Evolutionary conservation across 1,140 invertebrate species (phyloP).

Genomic region (Saccostrea echinata): DNA sequence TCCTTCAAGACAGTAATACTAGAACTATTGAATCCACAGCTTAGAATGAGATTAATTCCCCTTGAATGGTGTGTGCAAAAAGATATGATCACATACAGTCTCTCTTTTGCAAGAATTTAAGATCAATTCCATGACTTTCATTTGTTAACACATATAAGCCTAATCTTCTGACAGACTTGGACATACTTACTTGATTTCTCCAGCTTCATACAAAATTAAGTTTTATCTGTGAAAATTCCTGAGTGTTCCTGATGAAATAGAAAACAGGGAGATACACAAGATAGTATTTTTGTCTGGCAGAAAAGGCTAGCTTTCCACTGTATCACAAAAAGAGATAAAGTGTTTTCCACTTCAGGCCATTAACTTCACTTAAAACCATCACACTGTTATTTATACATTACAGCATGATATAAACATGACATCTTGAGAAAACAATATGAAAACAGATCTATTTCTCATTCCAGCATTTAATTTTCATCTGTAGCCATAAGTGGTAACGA

Average conservation of each 20-base stretch:
- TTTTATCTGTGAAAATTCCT: slow-evolving; percentile 12
- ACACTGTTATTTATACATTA: slow-evolving; percentile 18
- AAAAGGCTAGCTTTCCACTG: neutral
- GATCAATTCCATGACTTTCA: too few species aligned
- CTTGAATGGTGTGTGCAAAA: too few species aligned
- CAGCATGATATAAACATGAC: slow-evolving; percentile 19
- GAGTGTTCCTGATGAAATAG: slow-evolving; percentile 6
- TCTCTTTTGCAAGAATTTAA: too few species aligned
- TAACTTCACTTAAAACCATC: slow-evolving; percentile 28
- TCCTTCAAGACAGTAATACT: too few species aligned
- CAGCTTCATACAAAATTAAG: neutral
- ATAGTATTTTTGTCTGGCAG: slow-evolving; percentile 4
- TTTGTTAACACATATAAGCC: too few species aligned
- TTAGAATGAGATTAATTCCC: too few species aligned
- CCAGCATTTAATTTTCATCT: neutral
- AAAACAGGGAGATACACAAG: slow-evolving; percentile 13
- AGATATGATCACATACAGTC: too few species aligned
- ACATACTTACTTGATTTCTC: neutral
- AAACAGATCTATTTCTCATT: neutral
- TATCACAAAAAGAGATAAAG: slow-evolving; percentile 17
- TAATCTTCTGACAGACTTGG: neutral
- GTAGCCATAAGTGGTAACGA: neutral
- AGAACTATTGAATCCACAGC: too few species aligned
- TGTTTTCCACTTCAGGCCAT: slow-evolving; percentile 3
- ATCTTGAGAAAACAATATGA: slow-evolving; percentile 11